Base-by-base conservation (phyloP, 2,113 vertebrate genomes). In the Colinus virginianus region DNA sequence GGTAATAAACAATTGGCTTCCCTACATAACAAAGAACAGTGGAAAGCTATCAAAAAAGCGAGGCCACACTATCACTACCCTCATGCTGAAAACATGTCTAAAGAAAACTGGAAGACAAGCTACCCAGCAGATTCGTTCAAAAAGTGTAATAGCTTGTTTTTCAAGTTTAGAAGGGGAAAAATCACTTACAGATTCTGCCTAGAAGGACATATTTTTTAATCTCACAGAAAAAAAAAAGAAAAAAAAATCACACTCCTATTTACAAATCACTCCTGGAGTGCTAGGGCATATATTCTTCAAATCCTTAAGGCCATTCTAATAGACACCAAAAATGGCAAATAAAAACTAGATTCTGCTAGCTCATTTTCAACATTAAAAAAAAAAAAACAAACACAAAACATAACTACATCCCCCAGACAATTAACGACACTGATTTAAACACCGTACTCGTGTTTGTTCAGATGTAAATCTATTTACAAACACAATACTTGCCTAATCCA, bases 401-500 rank as follows among this genome's bases (percentile, higher is more conserved):
- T 9, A 58, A 82, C 11, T 58, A 63, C 43, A 36, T 36, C 6
- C 5, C 72, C 72, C 38, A 72, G 7, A 15, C 13, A 88, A 20
- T 40, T 61, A 76, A 62, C 3, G 3, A 25, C 36, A 67, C 11
- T 28, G 1, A 8, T 58, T 71, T 76, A 86, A 76, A 22, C 53
- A 48, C 25, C 49, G 22, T 30, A 51, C 16, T 23, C 9, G 71
- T 12, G 11, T 38, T 90, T 78, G 94, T 38, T 80, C 53, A 81
- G 75, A 36, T 14, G 16, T 61, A 89, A 53, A 78, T 7, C 67
- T 11, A 91, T 77, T 88, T 55, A 78, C 21, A 20, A 91, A 85
- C 84, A 74, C 4, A 85, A 36, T 86, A 97, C 97, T 97, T 97
- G 98, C 97, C 96, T 96, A 97, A 97, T 96, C 90, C 97, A 96